Conservation (phyloP, 2,888 invertebrate species). For the Steromphala cineraria region DNA sequence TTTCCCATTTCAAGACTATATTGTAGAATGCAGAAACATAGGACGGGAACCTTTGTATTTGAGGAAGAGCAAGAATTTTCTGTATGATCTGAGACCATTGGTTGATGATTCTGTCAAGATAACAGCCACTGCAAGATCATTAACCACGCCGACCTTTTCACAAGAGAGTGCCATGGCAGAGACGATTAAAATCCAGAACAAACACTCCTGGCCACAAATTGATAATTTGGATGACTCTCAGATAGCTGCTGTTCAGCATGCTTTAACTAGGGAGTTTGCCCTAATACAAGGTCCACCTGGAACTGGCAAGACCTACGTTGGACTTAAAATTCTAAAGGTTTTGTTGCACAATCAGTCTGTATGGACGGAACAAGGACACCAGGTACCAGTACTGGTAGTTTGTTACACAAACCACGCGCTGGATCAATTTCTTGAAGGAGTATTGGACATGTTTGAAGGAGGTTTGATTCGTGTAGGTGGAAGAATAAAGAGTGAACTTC, state of each 20-base stretch:
- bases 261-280: conserved; percentile 68
- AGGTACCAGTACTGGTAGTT: conserved; percentile 70
- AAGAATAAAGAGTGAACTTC: conserved; percentile 58
- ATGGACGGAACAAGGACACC: conserved; percentile 65
- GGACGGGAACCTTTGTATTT: conserved; percentile 55
- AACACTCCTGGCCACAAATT: conserved; percentile 52
- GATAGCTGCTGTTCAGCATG: conserved; percentile 61
- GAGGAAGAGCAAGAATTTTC: conserved; percentile 1
- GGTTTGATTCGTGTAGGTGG: conserved; percentile 69
- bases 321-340: conserved; percentile 82
- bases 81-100: conserved; percentile 48
- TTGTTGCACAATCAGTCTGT: conserved; percentile 79
- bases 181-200: conserved; percentile 6
- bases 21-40: conserved; percentile 10
- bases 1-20: conserved; percentile 50
- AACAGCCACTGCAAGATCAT: conserved; percentile 27
- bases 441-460: conserved; percentile 57
- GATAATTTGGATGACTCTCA: conserved; percentile 64
- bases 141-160: not conserved
- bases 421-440: conserved; percentile 75
- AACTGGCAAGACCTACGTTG: conserved; percentile 89
- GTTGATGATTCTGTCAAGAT: conserved; percentile 44
- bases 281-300: conserved; percentile 84
- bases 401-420: conserved; percentile 75
- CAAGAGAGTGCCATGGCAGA: conserved; percentile 4